phyloP scores from a whole-genome alignment of 2,113 vertebrate species.

The Apodemus speciosus region DNA sequence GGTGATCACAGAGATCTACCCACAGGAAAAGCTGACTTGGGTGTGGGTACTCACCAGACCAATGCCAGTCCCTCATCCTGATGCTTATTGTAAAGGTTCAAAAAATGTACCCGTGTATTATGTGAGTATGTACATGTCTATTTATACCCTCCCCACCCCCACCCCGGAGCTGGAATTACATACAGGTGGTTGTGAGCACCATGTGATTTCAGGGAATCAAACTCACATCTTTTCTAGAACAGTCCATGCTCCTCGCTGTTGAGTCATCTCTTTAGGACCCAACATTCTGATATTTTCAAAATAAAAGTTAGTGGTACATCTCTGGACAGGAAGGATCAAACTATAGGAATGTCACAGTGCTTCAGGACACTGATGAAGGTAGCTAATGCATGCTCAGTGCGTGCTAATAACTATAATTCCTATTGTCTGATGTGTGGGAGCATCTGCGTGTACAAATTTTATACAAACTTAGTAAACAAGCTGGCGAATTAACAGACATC shows the following conservation, averaged over 20 bases:
- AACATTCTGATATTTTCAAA: neutral
- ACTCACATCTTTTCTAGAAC: neutral
- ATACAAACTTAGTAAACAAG: neutral
- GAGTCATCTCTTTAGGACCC: neutral
- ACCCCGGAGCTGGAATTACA: neutral
- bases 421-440: neutral
- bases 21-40: neutral
- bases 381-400: neutral
- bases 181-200: neutral
- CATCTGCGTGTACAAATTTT: neutral
- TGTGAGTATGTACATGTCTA: neutral
- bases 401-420: neutral
- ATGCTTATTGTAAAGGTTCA: neutral
- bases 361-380: neutral
- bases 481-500: neutral
- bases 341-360: neutral
- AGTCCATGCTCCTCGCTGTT: neutral
- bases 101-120: neutral
- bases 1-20: neutral
- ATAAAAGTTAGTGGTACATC: conserved; percentile 11
- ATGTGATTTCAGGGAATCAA: neutral
- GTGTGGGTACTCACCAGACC: neutral
- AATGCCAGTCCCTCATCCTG: neutral
- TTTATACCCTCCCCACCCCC: neutral
- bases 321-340: neutral